Base-by-base conservation (phyloP, 1,140 invertebrate genomes). In the Meloidogyne hapla region DNA sequence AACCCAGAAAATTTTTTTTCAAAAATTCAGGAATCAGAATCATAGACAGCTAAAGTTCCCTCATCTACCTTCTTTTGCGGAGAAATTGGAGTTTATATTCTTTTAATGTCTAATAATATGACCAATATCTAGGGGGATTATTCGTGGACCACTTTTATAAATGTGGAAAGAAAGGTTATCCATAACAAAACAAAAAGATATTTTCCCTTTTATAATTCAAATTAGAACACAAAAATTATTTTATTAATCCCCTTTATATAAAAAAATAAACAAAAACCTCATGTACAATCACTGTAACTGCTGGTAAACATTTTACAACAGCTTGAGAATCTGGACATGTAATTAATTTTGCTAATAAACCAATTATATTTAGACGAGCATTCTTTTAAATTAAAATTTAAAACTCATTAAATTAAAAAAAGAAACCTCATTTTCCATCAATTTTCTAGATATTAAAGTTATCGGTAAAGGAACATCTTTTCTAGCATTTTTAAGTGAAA, bases 281-380 rank as follows among this genome's bases (percentile, higher is more conserved):
- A 25, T 10, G 38, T 63, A 56, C 38, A n/a, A 84, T 26, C 5
- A 73, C 71, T n/a, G 48, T 83, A 15, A 75, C 62, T 15, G 84
- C 69, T n/a, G 83, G 81, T 9, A 84, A 62, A 48, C 69, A 61
- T 67, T 78, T 83, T 13, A 76, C 33, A 21, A 64, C 80, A 8
- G 81, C 67, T n/a, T 81, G 75, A 6, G 83, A 81, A 63, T 84
- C 83, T 13, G 70, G 69, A 62, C 84, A 84, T 42, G 79, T 83
- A 25, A 84, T 70, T 56, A 82, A 73, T 23, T 61, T 77, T 18
- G 68, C 62, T 13, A 84, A 23, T 8, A 78, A 75, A 28, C 42
- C 65, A 26, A 86, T 61, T 4, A 77, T 77, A 23, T 25, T 63
- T 42, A 73, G 5, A 28, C 85, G 67, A 15, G 82, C 42, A 15